A percentile compares a stretch with the other conserved stretches of the same genome.
Conservation (phyloP, 2,888 invertebrate genomes). For the Ochropleura plecta region DNA sequence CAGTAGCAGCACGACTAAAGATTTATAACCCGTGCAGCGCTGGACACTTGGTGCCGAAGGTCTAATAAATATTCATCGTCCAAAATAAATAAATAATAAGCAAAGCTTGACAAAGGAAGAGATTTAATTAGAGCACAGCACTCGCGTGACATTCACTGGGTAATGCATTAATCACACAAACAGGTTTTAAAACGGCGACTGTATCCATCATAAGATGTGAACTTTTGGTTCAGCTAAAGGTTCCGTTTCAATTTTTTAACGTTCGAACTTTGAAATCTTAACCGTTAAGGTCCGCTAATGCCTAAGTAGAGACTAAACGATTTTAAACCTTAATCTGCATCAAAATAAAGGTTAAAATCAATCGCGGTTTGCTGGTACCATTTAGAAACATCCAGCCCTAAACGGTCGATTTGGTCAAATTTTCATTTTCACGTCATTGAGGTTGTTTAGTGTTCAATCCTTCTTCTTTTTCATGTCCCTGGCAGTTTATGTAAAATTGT, state of each 20-base stretch:
- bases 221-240: conserved; percentile 6
- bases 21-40: conserved; percentile 56
- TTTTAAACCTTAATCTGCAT: too few relatives aligned
- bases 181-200: conserved; percentile 74
- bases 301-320: too few relatives aligned
- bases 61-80: conserved; percentile 60
- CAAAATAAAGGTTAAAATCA: too few relatives aligned
- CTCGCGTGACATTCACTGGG: conserved; percentile 80
- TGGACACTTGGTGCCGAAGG: conserved; percentile 47
- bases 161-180: conserved; percentile 81
- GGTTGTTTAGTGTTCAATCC: too few relatives aligned
- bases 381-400: too few relatives aligned
- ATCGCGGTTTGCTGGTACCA: too few relatives aligned
- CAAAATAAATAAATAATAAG: conserved; percentile 62
- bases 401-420: too few relatives aligned
- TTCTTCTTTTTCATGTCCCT: too few relatives aligned
- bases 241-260: conserved; percentile 45
- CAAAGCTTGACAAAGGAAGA: conserved; percentile 75
- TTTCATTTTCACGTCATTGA: too few relatives aligned
- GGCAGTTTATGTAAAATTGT: too few relatives aligned
- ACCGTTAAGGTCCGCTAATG: too few relatives aligned
- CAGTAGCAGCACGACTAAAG: conserved; percentile 53
- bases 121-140: conserved; percentile 81
- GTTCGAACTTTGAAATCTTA: neutral
- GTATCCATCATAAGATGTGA: conserved; percentile 72